Conservation (phyloP, 2,888 invertebrate genomes). For the Heliconius sara region DNA sequence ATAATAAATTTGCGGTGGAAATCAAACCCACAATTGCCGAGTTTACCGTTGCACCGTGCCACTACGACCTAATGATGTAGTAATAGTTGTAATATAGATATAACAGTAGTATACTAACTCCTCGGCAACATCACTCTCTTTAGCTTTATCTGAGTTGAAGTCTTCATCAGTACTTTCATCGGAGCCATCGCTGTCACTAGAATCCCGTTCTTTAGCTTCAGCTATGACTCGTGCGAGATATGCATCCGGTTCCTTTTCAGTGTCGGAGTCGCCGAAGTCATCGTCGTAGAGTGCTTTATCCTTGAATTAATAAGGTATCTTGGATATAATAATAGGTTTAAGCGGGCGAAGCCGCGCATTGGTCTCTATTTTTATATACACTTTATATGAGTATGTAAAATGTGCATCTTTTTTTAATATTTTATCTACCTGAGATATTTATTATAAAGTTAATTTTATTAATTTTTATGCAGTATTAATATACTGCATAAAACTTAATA, state of each 20-base stretch:
- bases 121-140: conserved; percentile 93
- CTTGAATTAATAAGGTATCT: conserved; percentile 61
- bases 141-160: conserved; percentile 92
- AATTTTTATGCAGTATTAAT: no score
- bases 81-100: neutral
- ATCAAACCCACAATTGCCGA: no score
- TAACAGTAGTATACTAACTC: conserved; percentile 77
- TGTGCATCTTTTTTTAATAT: no score
- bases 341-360: no score
- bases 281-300: conserved; percentile 91
- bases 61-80: neutral
- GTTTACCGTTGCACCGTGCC: neutral
- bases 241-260: conserved; percentile 97
- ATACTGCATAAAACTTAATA: no score
- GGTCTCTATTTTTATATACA: no score
- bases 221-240: conserved; percentile 98
- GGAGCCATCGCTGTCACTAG: conserved; percentile 85
- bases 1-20: no score
- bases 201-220: conserved; percentile 95
- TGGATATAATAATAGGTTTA: no score
- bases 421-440: no score
- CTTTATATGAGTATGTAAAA: no score
- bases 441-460: no score
- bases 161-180: conserved; percentile 95
- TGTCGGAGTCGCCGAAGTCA: conserved; percentile 96